phyloP scores from a whole-genome alignment of 2,797 vertebrate species.

The Hafferia zeledoni region DNA sequence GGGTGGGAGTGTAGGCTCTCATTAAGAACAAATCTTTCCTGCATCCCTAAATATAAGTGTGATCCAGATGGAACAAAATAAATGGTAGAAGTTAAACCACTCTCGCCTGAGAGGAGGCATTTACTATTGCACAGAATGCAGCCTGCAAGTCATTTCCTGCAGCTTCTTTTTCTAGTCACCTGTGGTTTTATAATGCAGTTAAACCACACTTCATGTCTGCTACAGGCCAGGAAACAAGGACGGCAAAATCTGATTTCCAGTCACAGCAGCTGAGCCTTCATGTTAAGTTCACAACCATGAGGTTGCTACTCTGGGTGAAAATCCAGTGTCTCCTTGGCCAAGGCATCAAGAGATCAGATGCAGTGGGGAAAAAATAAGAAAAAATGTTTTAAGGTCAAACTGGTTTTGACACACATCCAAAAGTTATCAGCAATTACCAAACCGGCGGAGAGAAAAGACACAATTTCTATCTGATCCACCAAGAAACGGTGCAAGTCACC shows the following conservation, averaged over 20 bases:
- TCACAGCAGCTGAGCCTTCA: neutral
- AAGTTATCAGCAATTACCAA: neutral
- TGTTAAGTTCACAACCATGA: neutral
- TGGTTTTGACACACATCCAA: neutral
- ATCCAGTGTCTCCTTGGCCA: neutral
- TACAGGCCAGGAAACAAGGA: slow-evolving; percentile 34
- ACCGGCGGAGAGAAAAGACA: neutral
- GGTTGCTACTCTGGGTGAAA: neutral
- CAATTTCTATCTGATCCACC: neutral
- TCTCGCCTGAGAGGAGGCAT: neutral
- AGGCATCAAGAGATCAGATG: neutral
- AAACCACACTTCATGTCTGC: slow-evolving; percentile 75
- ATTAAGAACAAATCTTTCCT: slow-evolving; percentile 57
- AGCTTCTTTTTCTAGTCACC: slow-evolving; percentile 72
- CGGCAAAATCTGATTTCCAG: slow-evolving; percentile 27
- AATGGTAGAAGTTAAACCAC: neutral
- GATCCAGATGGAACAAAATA: slow-evolving; percentile 40
- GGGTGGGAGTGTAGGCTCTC: slow-evolving; percentile 38
- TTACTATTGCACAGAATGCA: neutral
- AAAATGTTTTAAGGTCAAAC: neutral
- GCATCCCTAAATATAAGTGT: slow-evolving; percentile 44
- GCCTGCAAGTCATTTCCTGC: slow-evolving; percentile 81
- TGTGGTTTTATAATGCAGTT: slow-evolving; percentile 71
- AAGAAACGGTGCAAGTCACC: neutral
- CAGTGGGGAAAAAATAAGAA: neutral